Evolutionary conservation across 2,797 vertebrate genomes (phyloP), one percentile per base, ranked within the genome.

Genomic region (Telmatherina bonti): DNA sequence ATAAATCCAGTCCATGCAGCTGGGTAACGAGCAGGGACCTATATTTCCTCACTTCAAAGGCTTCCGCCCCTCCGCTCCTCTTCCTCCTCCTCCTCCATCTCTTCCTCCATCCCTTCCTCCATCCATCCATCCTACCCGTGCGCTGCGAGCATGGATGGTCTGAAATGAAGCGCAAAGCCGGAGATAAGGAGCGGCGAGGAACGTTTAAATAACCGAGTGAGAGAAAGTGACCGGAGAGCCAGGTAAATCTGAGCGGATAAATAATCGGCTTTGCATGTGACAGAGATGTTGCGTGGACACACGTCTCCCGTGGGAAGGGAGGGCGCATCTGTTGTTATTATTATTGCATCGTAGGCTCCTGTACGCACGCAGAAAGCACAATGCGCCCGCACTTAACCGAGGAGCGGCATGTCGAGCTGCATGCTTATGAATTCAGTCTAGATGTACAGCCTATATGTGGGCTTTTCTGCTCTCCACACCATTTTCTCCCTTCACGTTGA

Each of bases 21-120:
- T 81, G 83, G 78, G 60, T 63, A 11, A 80, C 64, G 81, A 89
- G 47, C 74, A 27, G 79, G 87, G 87, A 90, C 86, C 71, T 89
- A 89, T 76, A 91, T 91, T 84, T 86, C 78, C 73, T 76, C 82
- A 91, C 88, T 84, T 90, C 89, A 85, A 87, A 92, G 82, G 83
- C 86, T 85, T 76, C 78, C 67, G 47, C 70, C 71, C 76, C 51
- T 78, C 72, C 63, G 57, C 15, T 36, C 68, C 66, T 62, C 57
- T 35, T 31, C 78, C 38, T 64, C 76, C 29, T 55, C 61, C 72
- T 62, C 73, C 24, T 30, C 69, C 68, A 58, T 52, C 43, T 26
- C 63, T 31, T 55, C 72, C 43, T 53, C 61, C 66, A n/a, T 69
- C 61, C 62, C 57, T n/a, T n/a, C n/a, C n/a, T n/a, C n/a, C n/a